Evolutionary conservation across 2,888 invertebrate genomes (phyloP).

Genomic region (Tuberolachnus salignus): DNA sequence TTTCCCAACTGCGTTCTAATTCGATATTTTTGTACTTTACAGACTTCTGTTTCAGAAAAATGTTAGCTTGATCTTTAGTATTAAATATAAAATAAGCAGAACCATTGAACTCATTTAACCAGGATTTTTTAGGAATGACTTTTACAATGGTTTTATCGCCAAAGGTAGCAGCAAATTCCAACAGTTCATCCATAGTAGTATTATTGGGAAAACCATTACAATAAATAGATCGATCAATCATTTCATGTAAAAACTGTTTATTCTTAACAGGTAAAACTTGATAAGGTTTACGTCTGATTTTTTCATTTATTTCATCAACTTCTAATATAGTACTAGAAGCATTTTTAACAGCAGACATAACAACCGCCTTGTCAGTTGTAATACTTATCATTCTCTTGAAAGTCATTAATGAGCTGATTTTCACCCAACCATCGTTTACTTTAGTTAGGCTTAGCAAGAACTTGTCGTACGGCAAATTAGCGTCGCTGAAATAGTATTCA

Average conservation of each 20-base stretch:
- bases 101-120: slow-evolving; percentile 75
- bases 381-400: slow-evolving; percentile 85
- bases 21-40: slow-evolving; percentile 73
- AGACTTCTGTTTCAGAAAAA: slow-evolving; percentile 73
- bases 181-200: slow-evolving; percentile 70
- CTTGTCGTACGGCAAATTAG: slow-evolving; percentile 89
- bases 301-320: slow-evolving; percentile 64
- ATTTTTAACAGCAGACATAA: slow-evolving; percentile 76
- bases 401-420: slow-evolving; percentile 79
- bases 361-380: slow-evolving; percentile 72
- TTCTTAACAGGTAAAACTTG: slow-evolving; percentile 82
- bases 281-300: slow-evolving; percentile 70
- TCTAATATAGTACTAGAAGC: slow-evolving; percentile 77
- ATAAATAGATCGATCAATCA: slow-evolving; percentile 80
- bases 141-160: slow-evolving; percentile 31
- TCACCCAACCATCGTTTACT: slow-evolving; percentile 90
- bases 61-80: slow-evolving; percentile 79
- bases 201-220: slow-evolving; percentile 82
- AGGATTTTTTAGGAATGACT: slow-evolving; percentile 32
- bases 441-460: slow-evolving; percentile 87
- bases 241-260: slow-evolving; percentile 80
- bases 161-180: slow-evolving; percentile 5
- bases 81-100: slow-evolving; percentile 90
- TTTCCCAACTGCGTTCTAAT: slow-evolving; percentile 73
- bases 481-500: slow-evolving; percentile 82